These are phyloP conservation scores for Erpornis zantholeuca DNA, from an alignment of 2,113 vertebrate genomes.

Conservation along the genomic window DNA sequence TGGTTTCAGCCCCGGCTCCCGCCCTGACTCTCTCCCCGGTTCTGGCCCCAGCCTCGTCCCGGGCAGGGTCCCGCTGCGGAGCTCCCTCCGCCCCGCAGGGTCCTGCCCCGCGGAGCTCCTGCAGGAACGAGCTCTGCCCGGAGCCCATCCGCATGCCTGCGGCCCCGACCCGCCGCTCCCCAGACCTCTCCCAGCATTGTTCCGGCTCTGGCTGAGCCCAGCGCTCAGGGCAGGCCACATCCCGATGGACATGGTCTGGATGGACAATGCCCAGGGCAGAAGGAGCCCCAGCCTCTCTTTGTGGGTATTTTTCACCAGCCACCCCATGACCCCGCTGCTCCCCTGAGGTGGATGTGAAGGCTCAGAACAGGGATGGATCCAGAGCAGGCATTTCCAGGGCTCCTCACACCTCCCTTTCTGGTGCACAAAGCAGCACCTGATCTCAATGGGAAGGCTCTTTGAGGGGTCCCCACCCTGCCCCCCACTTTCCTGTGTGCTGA, in stretches of 20 bases:
- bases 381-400: background rate
- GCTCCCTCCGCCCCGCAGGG: too few relatives aligned
- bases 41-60: too few relatives aligned
- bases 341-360: background rate
- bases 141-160: background rate
- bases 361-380: background rate
- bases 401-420: background rate
- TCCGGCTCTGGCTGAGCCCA: background rate
- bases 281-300: background rate
- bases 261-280: background rate
- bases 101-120: background rate
- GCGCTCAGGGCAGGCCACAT: background rate
- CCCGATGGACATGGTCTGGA: background rate
- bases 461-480: background rate
- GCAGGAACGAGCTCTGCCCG: background rate
- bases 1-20: too few relatives aligned
- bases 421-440: background rate
- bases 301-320: background rate
- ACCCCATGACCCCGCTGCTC: background rate
- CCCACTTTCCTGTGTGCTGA: background rate
- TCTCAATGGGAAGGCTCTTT: background rate
- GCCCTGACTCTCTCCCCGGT: too few relatives aligned
- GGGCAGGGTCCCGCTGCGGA: background rate
- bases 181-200: background rate
- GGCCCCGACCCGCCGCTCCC: background rate